phyloP scores from a whole-genome alignment of 2,888 invertebrate species.

The Protodeltote pygarga region DNA sequence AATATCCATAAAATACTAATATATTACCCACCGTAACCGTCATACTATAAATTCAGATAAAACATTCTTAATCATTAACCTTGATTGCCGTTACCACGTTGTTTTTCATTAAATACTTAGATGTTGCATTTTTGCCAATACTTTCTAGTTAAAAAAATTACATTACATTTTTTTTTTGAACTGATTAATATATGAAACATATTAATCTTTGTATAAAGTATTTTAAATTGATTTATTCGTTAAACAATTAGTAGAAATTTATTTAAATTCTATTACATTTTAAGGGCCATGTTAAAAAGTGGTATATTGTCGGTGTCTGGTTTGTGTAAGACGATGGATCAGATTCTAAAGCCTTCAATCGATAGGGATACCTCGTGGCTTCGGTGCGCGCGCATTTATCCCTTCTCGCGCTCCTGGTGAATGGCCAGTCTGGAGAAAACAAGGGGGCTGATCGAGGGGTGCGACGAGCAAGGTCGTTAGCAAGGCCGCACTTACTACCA shows the following conservation, averaged over 20 bases:
- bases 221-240: too few species aligned
- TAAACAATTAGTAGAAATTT: too few species aligned
- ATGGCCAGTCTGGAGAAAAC: slow-evolving; percentile 75
- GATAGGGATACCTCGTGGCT: slow-evolving; percentile 72
- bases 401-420: slow-evolving; percentile 72
- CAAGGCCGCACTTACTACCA: slow-evolving; percentile 79
- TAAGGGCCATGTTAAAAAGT: slow-evolving; percentile 10
- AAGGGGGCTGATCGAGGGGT: slow-evolving; percentile 66
- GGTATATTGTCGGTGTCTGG: slow-evolving; percentile 31
- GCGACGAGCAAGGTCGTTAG: slow-evolving; percentile 74
- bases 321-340: slow-evolving; percentile 62
- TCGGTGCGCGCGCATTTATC: slow-evolving; percentile 78
- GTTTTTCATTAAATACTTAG: too few species aligned
- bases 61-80: slow-evolving; percentile 14
- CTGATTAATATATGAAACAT: not conserved
- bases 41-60: slow-evolving; percentile 18
- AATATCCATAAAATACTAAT: slow-evolving; percentile 15
- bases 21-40: not conserved
- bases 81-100: slow-evolving; percentile 11
- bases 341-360: slow-evolving; percentile 70
- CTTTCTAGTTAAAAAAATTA: not conserved
- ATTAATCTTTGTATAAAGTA: too few species aligned
- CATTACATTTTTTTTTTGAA: not conserved
- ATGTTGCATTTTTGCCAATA: too few species aligned
- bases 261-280: not conserved